Percentiles rank a stretch among this genome's conserved stretches.
Conservation (phyloP, 2,113 vertebrate genomes). For the Muntiacus reevesi region DNA sequence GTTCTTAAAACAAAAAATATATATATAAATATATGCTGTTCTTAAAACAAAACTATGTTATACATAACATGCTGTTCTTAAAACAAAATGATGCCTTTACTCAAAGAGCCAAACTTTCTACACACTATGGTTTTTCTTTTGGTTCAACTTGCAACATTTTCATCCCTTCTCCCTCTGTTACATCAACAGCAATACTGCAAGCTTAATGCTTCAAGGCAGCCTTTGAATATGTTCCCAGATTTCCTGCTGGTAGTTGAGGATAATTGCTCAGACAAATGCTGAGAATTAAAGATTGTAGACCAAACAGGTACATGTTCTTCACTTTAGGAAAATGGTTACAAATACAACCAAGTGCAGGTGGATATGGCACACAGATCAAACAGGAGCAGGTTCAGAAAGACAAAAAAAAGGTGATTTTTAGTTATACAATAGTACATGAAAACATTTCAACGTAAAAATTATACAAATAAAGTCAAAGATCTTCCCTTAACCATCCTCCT, state of each 20-base stretch:
- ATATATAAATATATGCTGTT: neutral
- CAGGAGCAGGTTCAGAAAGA: neutral
- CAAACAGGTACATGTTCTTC: neutral
- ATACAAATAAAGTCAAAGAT: neutral
- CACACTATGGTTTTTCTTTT: neutral
- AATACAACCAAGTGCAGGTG: neutral
- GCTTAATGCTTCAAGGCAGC: neutral
- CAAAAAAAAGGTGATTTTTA: neutral
- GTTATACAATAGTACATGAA: neutral
- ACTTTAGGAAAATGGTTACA: slow-evolving; percentile 8
- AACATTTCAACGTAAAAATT: neutral
- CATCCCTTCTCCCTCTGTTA: neutral
- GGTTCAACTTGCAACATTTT: neutral
- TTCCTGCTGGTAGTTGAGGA: neutral
- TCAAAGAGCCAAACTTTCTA: neutral
- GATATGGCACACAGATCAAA: neutral
- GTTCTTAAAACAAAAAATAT: neutral
- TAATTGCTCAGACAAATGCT: neutral
- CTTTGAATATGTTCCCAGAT: neutral
- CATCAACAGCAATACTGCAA: neutral
- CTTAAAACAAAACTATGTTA: neutral
- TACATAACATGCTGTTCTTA: neutral
- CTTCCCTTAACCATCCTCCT: neutral
- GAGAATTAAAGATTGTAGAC: neutral
- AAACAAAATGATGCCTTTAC: neutral